These are phyloP conservation scores for Oligia fasciuncula DNA, from an alignment of 2,888 invertebrate species.

Conservation along the genomic window DNA sequence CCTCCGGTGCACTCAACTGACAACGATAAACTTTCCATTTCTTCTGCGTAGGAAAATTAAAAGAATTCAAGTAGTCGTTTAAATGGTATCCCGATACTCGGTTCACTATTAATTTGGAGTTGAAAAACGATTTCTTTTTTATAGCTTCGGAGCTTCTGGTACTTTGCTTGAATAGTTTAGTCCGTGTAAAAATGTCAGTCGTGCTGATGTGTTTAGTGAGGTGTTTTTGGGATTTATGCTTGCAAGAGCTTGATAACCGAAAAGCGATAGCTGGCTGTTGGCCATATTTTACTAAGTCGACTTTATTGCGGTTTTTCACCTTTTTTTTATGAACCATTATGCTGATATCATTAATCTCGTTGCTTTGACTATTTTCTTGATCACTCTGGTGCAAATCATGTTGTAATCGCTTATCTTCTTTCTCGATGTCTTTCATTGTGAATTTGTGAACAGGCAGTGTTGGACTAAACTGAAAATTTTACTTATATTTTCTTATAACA, in stretches of 20 bases:
- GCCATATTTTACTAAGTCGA: neutral
- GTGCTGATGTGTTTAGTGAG: slow-evolving; percentile 39
- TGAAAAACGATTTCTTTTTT: neutral
- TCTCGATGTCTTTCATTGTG: slow-evolving; percentile 33
- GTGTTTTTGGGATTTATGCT: neutral
- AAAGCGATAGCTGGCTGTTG: slow-evolving; percentile 41
- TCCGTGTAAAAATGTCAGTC: slow-evolving; percentile 28
- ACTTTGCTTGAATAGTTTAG: slow-evolving; percentile 11
- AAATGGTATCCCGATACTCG: slow-evolving; percentile 29
- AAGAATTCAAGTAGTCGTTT: slow-evolving; percentile 20
- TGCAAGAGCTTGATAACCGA: slow-evolving; percentile 24
- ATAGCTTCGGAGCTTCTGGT: slow-evolving; percentile 38
- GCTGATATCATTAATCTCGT: slow-evolving; percentile 20
- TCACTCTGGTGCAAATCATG: neutral
- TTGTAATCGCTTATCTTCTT: neutral
- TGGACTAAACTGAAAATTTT: neutral
- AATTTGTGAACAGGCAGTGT: neutral
- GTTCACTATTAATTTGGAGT: slow-evolving; percentile 40
- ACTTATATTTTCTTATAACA: neutral
- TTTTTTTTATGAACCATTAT: slow-evolving; percentile 48
- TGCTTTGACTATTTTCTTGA: slow-evolving; percentile 6
- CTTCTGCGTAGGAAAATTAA: slow-evolving; percentile 37
- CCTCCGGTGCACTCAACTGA: slow-evolving; percentile 73
- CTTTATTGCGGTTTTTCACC: slow-evolving; percentile 35
- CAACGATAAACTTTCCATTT: slow-evolving; percentile 27